Percentiles rank a stretch among this genome's conserved stretches.
Conservation (phyloP, 2,888 invertebrate genomes). For the Lumbricus terrestris region DNA sequence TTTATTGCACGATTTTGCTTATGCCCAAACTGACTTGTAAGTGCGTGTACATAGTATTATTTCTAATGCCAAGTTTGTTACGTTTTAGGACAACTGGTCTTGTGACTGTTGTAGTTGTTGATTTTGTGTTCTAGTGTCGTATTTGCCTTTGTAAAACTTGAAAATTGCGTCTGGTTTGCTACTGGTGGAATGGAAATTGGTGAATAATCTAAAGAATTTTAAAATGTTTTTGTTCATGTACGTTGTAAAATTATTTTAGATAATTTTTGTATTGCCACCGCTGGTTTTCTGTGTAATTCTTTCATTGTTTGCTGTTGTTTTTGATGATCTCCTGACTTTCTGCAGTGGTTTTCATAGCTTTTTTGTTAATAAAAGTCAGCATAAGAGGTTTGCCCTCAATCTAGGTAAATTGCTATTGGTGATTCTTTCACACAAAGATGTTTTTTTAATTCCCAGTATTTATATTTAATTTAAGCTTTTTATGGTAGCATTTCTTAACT, state of each 20-base stretch:
- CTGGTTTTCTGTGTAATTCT: background rate
- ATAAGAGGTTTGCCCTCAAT: too few species aligned
- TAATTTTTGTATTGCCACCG: background rate
- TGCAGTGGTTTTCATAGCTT: too few species aligned
- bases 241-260: background rate
- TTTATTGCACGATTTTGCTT: background rate
- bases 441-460: background rate
- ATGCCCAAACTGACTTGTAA: too few species aligned
- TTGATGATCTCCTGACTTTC: background rate
- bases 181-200: background rate
- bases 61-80: too few species aligned
- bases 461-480: background rate
- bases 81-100: background rate
- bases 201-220: background rate
- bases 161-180: background rate
- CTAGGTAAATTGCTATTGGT: too few species aligned
- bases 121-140: background rate
- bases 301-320: background rate
- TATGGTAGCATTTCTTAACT: background rate
- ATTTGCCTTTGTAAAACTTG: background rate
- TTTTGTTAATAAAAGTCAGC: too few species aligned
- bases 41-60: too few species aligned
- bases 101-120: constrained; percentile 16
- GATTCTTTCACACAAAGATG: too few species aligned
- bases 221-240: background rate